Base-by-base conservation (phyloP, 1,140 invertebrate species). In the Pseudachorutes palmiensis region DNA sequence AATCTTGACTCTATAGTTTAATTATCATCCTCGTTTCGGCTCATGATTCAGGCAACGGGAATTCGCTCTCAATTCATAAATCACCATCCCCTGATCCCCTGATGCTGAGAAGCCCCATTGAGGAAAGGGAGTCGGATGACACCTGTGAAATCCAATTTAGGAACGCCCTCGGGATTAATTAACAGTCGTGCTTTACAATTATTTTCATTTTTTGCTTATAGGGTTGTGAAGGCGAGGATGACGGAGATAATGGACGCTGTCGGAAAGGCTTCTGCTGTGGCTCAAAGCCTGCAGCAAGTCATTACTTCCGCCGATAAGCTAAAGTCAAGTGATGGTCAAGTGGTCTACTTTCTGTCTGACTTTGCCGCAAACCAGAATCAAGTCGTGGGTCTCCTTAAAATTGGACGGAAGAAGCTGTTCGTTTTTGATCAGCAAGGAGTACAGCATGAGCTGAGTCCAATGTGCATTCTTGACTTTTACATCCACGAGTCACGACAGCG, bases 391-490 rank as follows among this genome's bases (percentile, higher is more conserved):
- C 79, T 94, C 64, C 78, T 94, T 32, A 94, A 94, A 81, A 85
- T 91, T 12, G 90, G 91, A 55, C 82, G 82, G 57, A 94, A 94
- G 78, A 86, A 88, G 75, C 79, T 95, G 14, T 94, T 90, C 77
- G 81, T 94, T 33, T 89, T 88, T 76, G 89, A 94, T 77, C 80
- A 83, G 72, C 77, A 80, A 62, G 85, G 85, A 12, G 79, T 82
- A 55, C 83, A 87, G 72, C 85, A 85, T 76, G 88, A 92, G 76
- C 81, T 87, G 24, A 82, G 85, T 66, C 86, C 90, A 1, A 79
- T 89, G 9, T 93, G 90, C 75, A 82, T 94, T 59, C 79, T 95
- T 58, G 92, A 95, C 76, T 94, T 94, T 80, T 95, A 90, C 76
- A 82, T 94, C 32, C 87, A 91, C 73, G 88, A 88, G 75, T 84